These are phyloP conservation scores for Dermatemys mawii DNA, from an alignment of 2,113 vertebrate genomes.

Conservation along the genomic window DNA sequence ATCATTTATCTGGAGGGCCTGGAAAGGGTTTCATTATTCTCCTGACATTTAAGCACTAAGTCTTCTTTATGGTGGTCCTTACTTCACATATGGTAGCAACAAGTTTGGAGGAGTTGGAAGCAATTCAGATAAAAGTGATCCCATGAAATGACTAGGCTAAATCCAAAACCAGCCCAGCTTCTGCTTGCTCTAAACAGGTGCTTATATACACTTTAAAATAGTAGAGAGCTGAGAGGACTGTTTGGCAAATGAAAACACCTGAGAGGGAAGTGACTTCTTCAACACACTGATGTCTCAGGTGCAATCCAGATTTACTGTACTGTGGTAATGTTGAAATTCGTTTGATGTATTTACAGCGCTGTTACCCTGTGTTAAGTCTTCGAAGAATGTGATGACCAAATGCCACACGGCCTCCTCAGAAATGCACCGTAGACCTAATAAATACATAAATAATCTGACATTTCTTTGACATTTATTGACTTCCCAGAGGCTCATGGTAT, in stretches of 20 bases:
- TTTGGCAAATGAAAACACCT: neutral
- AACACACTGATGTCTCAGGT: neutral
- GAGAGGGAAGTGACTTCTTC: neutral
- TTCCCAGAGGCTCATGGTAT: conserved; percentile 44
- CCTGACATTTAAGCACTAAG: neutral
- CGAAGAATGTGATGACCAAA: conserved; percentile 52
- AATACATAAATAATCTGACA: conserved; percentile 62
- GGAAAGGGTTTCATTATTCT: neutral
- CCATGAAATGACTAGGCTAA: neutral
- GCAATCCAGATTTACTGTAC: neutral
- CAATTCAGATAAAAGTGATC: neutral
- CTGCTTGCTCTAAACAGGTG: conserved; percentile 25
- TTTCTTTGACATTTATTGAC: conserved; percentile 71
- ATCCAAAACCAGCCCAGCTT: neutral
- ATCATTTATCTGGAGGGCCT: neutral
- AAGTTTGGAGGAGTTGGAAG: neutral
- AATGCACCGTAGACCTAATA: conserved; percentile 37
- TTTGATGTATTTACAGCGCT: conserved; percentile 10
- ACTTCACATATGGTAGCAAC: neutral
- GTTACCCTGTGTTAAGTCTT: conserved; percentile 34
- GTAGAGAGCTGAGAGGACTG: neutral
- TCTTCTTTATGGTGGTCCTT: neutral
- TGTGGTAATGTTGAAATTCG: neutral
- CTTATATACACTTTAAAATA: conserved; percentile 14
- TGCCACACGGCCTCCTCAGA: conserved; percentile 57